Base-by-base conservation (phyloP, 1,140 invertebrate species). In the Drosophila cardini region DNA sequence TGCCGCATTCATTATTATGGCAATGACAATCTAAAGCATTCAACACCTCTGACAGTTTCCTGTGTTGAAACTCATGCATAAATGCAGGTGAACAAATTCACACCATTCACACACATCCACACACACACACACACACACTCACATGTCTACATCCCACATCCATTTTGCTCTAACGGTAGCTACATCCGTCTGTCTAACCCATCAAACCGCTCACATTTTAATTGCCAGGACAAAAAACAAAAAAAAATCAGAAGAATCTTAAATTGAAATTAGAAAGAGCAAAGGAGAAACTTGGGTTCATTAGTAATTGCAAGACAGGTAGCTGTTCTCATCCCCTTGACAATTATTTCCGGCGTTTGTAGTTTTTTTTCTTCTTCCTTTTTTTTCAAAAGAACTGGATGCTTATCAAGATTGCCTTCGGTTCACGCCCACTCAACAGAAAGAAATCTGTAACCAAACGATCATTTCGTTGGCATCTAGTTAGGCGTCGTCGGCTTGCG, bases 341-440 rank as follows among this genome's bases (percentile, higher is more conserved):
- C 83, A 89, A 86, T 87, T 87, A 87, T 89, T 89, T 87, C 83
- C 83, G 84, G 83, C 60, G 63, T 75, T 46, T 55, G 18, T 64
- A 10, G 53, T 34, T 32, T 67, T 40, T 38, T 68, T 11, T 21
- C 56, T 11, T 18, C 26, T 7, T 2, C 10, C 53, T 48, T 48
- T 57, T 40, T 72, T 50, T 64, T 70, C 61, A 50, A 76, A 63
- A 61, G 67, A 83, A 76, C 32, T 78, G 57, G 18, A 55, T 75
- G 45, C 69, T 71, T 83, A 86, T 87, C 84, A 80, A 83, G 83
- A 87, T 87, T 61, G 75, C 67, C 67, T 48, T 70, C 57, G 13
- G 15, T 52, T 52, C 55, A 89, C 84, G 84, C 83, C 84, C 67
- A 79, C 78, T 57, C 48, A 57, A 30, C 21, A 62, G 11, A 10